phyloP scores from a whole-genome alignment of 2,888 invertebrate species.

The Acrocera orbiculus region DNA sequence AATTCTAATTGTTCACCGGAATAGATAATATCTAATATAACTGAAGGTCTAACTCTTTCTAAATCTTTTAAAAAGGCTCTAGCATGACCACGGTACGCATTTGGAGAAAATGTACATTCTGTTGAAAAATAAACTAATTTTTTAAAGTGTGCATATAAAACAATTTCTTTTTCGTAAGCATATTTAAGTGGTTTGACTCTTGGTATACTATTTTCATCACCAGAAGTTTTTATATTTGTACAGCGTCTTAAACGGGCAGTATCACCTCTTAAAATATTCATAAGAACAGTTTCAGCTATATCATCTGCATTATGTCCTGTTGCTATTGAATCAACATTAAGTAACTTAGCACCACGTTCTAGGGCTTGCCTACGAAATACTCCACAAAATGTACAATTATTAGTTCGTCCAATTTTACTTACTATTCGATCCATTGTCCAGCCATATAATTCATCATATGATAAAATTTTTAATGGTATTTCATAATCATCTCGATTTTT shows the following conservation, averaged over 20 bases:
- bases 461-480: slow-evolving; percentile 84
- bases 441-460: slow-evolving; percentile 93
- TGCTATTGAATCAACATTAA: slow-evolving; percentile 82
- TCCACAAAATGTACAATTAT: slow-evolving; percentile 94
- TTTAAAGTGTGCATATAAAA: slow-evolving; percentile 96
- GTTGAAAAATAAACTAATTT: slow-evolving; percentile 95
- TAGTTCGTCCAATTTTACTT: slow-evolving; percentile 62
- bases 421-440: slow-evolving; percentile 99
- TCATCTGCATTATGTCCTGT: slow-evolving; percentile 97
- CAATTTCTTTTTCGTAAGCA: slow-evolving; percentile 97
- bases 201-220: slow-evolving; percentile 66
- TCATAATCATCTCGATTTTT: slow-evolving; percentile 85
- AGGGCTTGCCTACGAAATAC: slow-evolving; percentile 91
- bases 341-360: slow-evolving; percentile 78
- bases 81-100: slow-evolving; percentile 90
- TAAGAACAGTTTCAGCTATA: slow-evolving; percentile 93
- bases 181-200: slow-evolving; percentile 94
- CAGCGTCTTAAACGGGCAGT: slow-evolving; percentile 84
- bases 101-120: slow-evolving; percentile 96
- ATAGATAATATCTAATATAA: slow-evolving; percentile 85
- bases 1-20: slow-evolving; percentile 77
- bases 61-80: slow-evolving; percentile 82
- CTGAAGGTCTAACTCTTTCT: slow-evolving; percentile 79
- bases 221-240: slow-evolving; percentile 64
- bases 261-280: slow-evolving; percentile 95